Base-by-base conservation (phyloP, 2,797 vertebrate species). In the Myiotriccus ornatus region DNA sequence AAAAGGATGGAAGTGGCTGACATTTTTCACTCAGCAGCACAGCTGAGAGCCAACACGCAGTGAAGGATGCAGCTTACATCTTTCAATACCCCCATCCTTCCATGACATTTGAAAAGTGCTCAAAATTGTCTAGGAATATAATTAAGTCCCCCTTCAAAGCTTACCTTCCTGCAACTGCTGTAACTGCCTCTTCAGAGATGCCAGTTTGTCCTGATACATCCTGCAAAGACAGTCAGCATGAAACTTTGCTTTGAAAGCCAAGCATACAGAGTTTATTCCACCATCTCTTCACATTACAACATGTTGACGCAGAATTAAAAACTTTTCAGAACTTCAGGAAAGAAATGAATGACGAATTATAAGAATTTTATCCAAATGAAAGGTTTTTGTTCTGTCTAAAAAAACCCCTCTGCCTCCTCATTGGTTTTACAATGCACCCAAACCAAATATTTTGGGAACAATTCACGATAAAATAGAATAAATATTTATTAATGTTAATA, bases 201-300 rank as follows among this genome's bases (percentile, higher is more conserved):
- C 98, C 98, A 99, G 96, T 96, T 99, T 99, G 97, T 99, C 99
- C 96, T 99, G 99, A 96, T 99, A 99, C 99, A 99, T 99, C 96
- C 99, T 99, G 95, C 16, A 96, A 91, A 73, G 34, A 82, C 6
- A 91, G 8, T 59, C 10, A 67, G 80, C 22, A 39, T 1, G 2
- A 57, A 67, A 37, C 30, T 84, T 28, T 7, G 30, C 28, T 84
- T 25, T 12, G 28, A 23, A 20, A 57, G 77, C 55, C 14, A 56
- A 71, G 39, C 17, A 35, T 1, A 37, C 2, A 2, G 1, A 7
- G 3, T 12, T 67, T 59, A 49, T 44, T 73, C 68, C 56, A 46
- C 20, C 46, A 25, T 12, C 44, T 41, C 18, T 21, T 79, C 8
- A 20, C 37, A 37, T 62, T 67, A 27, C 32, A 65, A 25, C 2